A percentile compares a stretch with the other conserved stretches of the same genome.
Conservation (phyloP, 2,797 vertebrate genomes). For the Trematomus bernacchii region DNA sequence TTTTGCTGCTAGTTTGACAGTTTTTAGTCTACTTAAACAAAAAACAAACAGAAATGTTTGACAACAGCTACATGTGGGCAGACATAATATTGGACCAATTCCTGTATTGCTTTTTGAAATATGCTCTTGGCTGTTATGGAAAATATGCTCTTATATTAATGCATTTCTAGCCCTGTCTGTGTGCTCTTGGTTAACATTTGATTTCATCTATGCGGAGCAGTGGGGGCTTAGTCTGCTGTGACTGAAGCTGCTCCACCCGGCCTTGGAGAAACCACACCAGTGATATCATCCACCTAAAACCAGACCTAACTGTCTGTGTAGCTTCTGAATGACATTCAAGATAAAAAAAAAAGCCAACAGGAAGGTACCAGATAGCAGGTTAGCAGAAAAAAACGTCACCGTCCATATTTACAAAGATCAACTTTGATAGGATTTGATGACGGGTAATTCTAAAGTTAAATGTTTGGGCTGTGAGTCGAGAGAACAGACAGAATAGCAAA, state of each 20-base stretch:
- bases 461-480: slow-evolving; percentile 21
- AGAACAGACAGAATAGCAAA: slow-evolving; percentile 39
- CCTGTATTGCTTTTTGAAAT: slow-evolving; percentile 64
- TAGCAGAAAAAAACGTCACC: slow-evolving; percentile 51
- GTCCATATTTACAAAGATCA: slow-evolving; percentile 59
- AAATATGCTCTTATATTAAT: slow-evolving; percentile 32
- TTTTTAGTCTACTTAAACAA: slow-evolving; percentile 36
- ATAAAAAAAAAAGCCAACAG: slow-evolving; percentile 46
- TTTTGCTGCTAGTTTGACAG: slow-evolving; percentile 53
- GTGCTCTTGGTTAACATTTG: slow-evolving; percentile 58
- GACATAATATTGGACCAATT: slow-evolving; percentile 39
- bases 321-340: slow-evolving; percentile 53
- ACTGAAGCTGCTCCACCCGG: slow-evolving; percentile 33
- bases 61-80: slow-evolving; percentile 51
- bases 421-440: slow-evolving; percentile 55
- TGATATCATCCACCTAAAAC: slow-evolving; percentile 32
- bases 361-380: slow-evolving; percentile 30
- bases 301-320: slow-evolving; percentile 25
- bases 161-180: slow-evolving; percentile 48
- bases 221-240: slow-evolving; percentile 24
- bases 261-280: slow-evolving; percentile 22
- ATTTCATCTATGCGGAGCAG: slow-evolving; percentile 18
- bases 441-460: slow-evolving; percentile 37
- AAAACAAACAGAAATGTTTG: not conserved
- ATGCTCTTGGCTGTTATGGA: slow-evolving; percentile 48